phyloP scores from a whole-genome alignment of 2,888 invertebrate genomes.

The Drosophila neutralis region DNA sequence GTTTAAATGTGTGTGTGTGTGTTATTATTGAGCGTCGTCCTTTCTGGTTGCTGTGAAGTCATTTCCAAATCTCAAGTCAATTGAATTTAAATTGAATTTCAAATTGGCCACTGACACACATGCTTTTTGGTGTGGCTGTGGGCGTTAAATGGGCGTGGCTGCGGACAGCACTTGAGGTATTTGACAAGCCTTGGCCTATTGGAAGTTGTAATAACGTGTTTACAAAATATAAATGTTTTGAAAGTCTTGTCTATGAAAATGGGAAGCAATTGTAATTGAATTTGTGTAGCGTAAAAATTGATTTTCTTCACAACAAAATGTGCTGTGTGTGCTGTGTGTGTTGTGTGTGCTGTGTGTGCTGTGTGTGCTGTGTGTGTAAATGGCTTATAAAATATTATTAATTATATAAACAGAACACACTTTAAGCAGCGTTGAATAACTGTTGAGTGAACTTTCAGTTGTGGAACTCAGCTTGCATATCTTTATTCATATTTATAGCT shows the following conservation, averaged over 20 bases:
- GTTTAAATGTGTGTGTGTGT: constrained; percentile 8
- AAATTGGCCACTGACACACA: constrained; percentile 64
- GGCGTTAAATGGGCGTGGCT: constrained; percentile 55
- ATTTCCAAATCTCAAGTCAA: constrained; percentile 67
- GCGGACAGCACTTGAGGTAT: constrained; percentile 46
- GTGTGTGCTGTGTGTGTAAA: too few relatives aligned
- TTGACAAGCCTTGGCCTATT: constrained; percentile 55
- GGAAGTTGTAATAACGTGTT: constrained; percentile 8
- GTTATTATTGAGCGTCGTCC: constrained; percentile 6
- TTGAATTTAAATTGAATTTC: constrained; percentile 77
- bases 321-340: too few relatives aligned
- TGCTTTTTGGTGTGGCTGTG: background rate
- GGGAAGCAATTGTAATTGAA: background rate
- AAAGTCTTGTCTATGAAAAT: constrained; percentile 20
- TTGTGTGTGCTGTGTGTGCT: too few relatives aligned
- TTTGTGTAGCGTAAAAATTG: background rate
- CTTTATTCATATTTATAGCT: background rate
- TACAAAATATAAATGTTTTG: constrained; percentile 2
- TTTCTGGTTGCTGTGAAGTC: constrained; percentile 42
- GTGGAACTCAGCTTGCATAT: constrained; percentile 1
- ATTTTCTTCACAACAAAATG: background rate
- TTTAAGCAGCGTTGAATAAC: background rate
- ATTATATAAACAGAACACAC: background rate
- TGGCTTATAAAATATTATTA: background rate
- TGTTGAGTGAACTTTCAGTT: background rate